Percentiles rank a stretch among this genome's conserved stretches.
phyloP scores from a whole-genome alignment of 2,888 invertebrate genomes.

The Luffia ferchaultella region DNA sequence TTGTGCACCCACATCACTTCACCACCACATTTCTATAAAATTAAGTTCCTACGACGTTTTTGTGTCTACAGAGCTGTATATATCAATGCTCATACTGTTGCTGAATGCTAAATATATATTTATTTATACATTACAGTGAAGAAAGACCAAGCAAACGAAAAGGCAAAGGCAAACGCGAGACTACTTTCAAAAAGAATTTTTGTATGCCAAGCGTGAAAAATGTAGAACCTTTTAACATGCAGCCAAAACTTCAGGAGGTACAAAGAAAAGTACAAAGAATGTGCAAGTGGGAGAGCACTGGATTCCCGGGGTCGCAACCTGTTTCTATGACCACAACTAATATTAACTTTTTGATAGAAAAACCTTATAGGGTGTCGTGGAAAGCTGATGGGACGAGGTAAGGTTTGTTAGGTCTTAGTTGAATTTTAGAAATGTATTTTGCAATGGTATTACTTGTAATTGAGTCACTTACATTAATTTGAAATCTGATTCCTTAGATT shows the following conservation, averaged over 20 bases:
- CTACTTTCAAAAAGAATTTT: slow-evolving; percentile 67
- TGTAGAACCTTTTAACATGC: slow-evolving; percentile 74
- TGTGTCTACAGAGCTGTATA: no score
- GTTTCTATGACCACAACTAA: slow-evolving; percentile 94
- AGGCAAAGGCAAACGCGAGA: slow-evolving; percentile 58
- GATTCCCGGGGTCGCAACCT: slow-evolving; percentile 97
- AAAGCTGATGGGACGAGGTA: slow-evolving; percentile 97
- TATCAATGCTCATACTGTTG: no score
- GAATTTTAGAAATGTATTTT: no score
- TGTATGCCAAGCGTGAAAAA: slow-evolving; percentile 92
- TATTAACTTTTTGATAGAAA: slow-evolving; percentile 74
- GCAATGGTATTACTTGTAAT: no score
- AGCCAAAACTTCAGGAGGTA: slow-evolving; percentile 66
- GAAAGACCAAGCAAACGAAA: slow-evolving; percentile 19
- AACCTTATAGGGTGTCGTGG: slow-evolving; percentile 97
- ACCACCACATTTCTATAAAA: no score
- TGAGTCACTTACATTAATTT: no score
- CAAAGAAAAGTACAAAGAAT: slow-evolving; percentile 78
- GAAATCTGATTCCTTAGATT: neutral
- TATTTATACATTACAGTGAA: neutral
- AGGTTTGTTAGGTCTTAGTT: slow-evolving; percentile 12
- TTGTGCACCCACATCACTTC: no score
- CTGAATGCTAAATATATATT: no score
- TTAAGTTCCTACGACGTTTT: no score
- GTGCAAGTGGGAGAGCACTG: slow-evolving; percentile 80